These are phyloP conservation scores for Alca torda DNA, from an alignment of 2,797 vertebrate genomes.

Conservation along the genomic window DNA sequence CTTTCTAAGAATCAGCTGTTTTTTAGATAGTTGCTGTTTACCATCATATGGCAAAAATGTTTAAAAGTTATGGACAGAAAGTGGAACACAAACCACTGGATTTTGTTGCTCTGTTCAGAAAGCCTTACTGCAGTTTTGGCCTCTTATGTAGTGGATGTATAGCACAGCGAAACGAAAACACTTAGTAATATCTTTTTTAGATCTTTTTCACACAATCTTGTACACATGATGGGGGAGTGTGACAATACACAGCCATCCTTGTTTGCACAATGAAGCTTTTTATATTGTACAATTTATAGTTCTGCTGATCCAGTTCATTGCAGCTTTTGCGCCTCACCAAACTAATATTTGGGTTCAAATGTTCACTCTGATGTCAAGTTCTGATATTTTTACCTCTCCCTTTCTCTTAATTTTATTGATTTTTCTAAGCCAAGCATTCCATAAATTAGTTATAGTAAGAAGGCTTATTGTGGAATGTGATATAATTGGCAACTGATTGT, in stretches of 20 bases:
- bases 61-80: neutral
- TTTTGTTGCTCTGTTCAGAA: neutral
- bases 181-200: neutral
- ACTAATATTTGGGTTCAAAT: conserved; percentile 26
- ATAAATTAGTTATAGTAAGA: conserved; percentile 54
- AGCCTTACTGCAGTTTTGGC: neutral
- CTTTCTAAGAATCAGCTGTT: neutral
- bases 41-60: neutral
- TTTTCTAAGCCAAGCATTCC: conserved; percentile 54
- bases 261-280: neutral
- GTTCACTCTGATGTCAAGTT: conserved; percentile 29
- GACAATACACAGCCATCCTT: neutral
- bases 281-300: neutral
- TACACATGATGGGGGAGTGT: neutral
- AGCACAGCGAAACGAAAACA: neutral
- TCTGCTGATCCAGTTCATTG: neutral
- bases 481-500: conserved; percentile 67
- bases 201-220: neutral
- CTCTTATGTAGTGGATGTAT: neutral
- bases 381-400: conserved; percentile 35
- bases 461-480: conserved; percentile 58
- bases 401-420: conserved; percentile 43
- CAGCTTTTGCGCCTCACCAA: neutral
- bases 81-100: neutral
- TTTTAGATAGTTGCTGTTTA: neutral